Percentiles rank a stretch among this genome's conserved stretches.
Conservation (phyloP, 2,888 invertebrate species). For the Gymnosoma rotundatum region DNA sequence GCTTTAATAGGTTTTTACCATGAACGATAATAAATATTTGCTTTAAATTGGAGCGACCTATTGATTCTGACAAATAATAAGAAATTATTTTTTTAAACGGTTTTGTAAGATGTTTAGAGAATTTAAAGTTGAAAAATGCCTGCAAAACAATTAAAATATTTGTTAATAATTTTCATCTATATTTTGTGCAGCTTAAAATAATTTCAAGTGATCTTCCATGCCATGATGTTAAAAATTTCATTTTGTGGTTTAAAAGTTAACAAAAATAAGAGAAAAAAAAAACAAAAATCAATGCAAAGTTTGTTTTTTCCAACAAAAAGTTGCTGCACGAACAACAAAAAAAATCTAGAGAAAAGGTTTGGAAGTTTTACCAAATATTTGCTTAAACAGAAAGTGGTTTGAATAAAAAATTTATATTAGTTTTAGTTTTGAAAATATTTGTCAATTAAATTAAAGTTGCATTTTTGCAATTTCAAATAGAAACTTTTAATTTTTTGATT, state of each 20-base stretch:
- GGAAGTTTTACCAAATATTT: constrained; percentile 55
- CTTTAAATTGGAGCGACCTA: no score
- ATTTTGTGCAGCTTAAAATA: neutral
- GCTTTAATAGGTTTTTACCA: no score
- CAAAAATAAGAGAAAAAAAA: no score
- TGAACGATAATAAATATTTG: no score
- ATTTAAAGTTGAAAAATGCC: no score
- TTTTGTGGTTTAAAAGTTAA: constrained; percentile 57
- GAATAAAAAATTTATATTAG: constrained; percentile 21
- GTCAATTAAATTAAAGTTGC: constrained; percentile 50
- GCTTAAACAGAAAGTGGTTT: constrained; percentile 15
- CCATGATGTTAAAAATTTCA: constrained; percentile 50
- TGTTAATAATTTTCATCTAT: no score
- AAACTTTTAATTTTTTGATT: no score
- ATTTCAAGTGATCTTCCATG: constrained; percentile 2
- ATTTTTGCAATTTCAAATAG: neutral
- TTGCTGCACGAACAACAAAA: constrained; percentile 17
- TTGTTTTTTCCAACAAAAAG: constrained; percentile 20
- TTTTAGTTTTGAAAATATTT: constrained; percentile 39
- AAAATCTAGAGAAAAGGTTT: constrained; percentile 25
- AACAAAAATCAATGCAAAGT: constrained; percentile 59
- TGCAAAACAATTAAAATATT: no score
- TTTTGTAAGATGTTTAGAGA: no score
- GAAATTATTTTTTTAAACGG: no score
- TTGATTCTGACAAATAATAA: no score